Evolutionary conservation across 2,113 vertebrate genomes (phyloP), one percentile per base, ranked within the genome.

Genomic region (Pterocles burchelli): DNA sequence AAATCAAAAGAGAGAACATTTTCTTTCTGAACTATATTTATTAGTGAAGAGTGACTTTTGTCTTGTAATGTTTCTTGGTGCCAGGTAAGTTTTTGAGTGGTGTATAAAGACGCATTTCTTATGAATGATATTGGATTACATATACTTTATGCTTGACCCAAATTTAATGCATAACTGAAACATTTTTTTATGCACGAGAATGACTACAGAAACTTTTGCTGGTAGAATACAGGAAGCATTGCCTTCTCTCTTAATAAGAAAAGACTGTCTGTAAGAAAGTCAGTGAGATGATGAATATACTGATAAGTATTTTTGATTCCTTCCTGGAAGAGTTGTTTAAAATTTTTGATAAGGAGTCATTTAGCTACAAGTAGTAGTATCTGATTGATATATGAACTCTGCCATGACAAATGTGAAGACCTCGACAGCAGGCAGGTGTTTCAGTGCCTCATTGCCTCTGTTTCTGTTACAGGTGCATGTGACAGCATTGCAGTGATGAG

Each of bases 401-500:
- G 68, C 12, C n/a, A 21, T 21, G n/a, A 36, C 51, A 79, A 91
- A 85, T 48, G 33, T 41, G 46, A 95, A 98, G 95, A 98, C 94
- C 96, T 97, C 82, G 73, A 94, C 80, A 93, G 90, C 73, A 87
- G 93, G 93, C 94, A 96, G 94, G 92, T 93, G 54, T 93, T 94
- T 96, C 70, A 81, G 21, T 96, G 95, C 82, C 76, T 97, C 20
- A 89, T 92, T 93, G 77, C 85, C 54, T 93, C 66, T 95, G 9
- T 95, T 95, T 54, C 81, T 93, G 11, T 96, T 96, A 45, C 98
- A 98, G 98, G 98, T 98, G 92, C 93, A 95, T 97, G 97, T 90
- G 97, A 98, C 95, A 96, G 90, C 79, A 76, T 45, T 79, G 98
- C 92, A 97, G 95, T 81, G 68, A 99, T 99, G 99, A 99, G 98